Conservation (phyloP, 2,113 vertebrate species). For the Melanerpes aurifrons region DNA sequence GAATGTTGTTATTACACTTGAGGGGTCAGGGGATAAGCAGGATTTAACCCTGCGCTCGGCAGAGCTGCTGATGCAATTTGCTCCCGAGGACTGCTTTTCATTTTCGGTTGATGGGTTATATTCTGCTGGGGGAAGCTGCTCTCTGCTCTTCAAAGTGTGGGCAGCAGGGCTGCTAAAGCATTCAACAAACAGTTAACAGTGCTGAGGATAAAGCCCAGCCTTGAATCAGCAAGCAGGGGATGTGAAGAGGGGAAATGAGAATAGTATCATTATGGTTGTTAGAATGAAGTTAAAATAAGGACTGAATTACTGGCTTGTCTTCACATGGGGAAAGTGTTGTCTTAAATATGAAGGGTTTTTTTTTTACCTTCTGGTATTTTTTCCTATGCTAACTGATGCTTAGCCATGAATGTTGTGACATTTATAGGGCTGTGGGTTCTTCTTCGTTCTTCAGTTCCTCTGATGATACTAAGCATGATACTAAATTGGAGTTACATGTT, state of each 20-base stretch:
- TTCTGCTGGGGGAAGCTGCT: background rate
- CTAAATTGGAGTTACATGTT: background rate
- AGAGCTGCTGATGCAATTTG: slow-evolving; percentile 3
- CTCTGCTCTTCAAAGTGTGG: background rate
- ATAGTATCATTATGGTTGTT: background rate
- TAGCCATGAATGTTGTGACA: background rate
- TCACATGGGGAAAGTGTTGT: background rate
- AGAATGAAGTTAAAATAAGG: background rate
- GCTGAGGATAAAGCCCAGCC: background rate
- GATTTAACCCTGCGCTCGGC: background rate
- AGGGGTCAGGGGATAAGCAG: slow-evolving; percentile 34
- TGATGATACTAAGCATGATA: background rate
- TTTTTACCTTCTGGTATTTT: background rate
- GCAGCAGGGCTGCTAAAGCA: background rate
- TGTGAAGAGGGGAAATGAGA: slow-evolving; percentile 3
- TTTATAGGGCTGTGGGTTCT: background rate
- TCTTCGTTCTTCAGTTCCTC: background rate
- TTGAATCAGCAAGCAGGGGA: background rate
- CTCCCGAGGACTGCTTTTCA: background rate
- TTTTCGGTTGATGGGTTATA: background rate
- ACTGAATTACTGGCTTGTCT: background rate
- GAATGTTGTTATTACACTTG: slow-evolving; percentile 43
- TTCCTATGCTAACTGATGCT: background rate
- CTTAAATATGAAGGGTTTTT: background rate
- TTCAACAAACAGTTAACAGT: background rate